Percentiles rank a stretch among this genome's conserved stretches.
phyloP scores from a whole-genome alignment of 1,140 invertebrate species.

The Bombus vancouverensis region DNA sequence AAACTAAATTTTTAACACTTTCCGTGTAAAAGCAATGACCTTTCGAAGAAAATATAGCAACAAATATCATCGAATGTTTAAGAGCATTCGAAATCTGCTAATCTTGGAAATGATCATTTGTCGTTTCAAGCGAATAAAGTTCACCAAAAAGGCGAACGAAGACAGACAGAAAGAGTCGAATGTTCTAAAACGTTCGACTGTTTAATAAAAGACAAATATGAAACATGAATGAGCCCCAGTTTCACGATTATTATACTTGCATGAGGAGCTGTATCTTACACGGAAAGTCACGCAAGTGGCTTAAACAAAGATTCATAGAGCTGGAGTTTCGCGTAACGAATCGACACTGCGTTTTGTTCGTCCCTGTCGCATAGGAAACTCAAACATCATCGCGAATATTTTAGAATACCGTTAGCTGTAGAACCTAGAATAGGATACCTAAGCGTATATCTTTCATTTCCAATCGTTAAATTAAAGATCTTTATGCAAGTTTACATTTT shows the following conservation, averaged over 20 bases:
- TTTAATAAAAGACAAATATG: not conserved
- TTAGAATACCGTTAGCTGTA: too few relatives aligned
- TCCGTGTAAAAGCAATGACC: not conserved
- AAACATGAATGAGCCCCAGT: not conserved
- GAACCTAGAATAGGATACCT: too few relatives aligned
- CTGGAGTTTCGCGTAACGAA: slow-evolving; percentile 23
- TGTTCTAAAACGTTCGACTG: not conserved
- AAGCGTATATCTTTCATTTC: too few relatives aligned
- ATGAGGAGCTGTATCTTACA: not conserved
- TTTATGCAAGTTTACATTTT: too few relatives aligned
- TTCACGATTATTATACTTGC: slow-evolving; percentile 26
- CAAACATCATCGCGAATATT: not conserved
- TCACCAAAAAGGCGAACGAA: not conserved
- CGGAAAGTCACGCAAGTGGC: slow-evolving; percentile 19
- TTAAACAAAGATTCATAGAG: slow-evolving; percentile 41
- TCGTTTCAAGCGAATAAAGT: not conserved
- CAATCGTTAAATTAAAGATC: too few relatives aligned
- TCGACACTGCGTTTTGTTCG: not conserved
- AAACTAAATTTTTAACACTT: not conserved
- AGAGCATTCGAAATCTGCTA: not conserved
- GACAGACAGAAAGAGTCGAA: not conserved
- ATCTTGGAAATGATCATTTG: not conserved
- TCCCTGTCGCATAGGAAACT: slow-evolving; percentile 1
- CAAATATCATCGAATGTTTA: not conserved
- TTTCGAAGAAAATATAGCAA: not conserved